phyloP scores from a whole-genome alignment of 1,140 invertebrate species.

The Adoxophyes honmai region DNA sequence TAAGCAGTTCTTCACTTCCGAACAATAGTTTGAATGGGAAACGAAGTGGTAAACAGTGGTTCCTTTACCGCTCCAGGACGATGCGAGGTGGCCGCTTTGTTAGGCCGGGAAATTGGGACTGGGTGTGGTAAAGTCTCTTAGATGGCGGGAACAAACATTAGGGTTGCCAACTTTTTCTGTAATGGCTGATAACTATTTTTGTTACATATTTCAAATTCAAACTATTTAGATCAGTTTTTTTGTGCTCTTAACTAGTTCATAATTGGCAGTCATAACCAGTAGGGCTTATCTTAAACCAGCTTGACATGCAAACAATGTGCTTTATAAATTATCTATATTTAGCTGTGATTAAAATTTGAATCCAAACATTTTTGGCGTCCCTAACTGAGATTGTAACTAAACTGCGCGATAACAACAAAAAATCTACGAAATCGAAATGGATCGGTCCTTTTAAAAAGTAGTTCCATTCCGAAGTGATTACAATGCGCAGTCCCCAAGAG shows the following conservation, averaged over 20 bases:
- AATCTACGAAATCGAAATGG: slow-evolving; percentile 12
- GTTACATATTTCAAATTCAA: too few species aligned
- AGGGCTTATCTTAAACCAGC: too few species aligned
- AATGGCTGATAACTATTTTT: too few species aligned
- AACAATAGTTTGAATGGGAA: slow-evolving; percentile 71
- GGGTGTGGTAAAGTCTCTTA: background rate
- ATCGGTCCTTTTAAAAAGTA: slow-evolving; percentile 17
- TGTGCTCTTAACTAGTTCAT: background rate
- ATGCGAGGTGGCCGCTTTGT: slow-evolving; percentile 25
- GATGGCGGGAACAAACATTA: background rate
- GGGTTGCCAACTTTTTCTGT: background rate
- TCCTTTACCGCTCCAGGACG: slow-evolving; percentile 44
- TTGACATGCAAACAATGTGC: too few species aligned
- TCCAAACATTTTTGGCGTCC: background rate
- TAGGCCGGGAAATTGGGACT: too few species aligned
- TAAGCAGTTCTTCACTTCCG: slow-evolving; percentile 70
- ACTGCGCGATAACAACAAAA: slow-evolving; percentile 13
- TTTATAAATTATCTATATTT: too few species aligned
- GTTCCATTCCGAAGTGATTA: slow-evolving; percentile 14
- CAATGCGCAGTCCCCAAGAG: slow-evolving; percentile 13
- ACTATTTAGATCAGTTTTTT: too few species aligned
- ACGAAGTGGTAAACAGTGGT: slow-evolving; percentile 73
- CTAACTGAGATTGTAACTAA: slow-evolving; percentile 14
- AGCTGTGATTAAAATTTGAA: too few species aligned
- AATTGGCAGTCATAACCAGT: too few species aligned